These are phyloP conservation scores for Sycophila sp. DNA, from an alignment of 1,140 invertebrate genomes.

Conservation along the genomic window DNA sequence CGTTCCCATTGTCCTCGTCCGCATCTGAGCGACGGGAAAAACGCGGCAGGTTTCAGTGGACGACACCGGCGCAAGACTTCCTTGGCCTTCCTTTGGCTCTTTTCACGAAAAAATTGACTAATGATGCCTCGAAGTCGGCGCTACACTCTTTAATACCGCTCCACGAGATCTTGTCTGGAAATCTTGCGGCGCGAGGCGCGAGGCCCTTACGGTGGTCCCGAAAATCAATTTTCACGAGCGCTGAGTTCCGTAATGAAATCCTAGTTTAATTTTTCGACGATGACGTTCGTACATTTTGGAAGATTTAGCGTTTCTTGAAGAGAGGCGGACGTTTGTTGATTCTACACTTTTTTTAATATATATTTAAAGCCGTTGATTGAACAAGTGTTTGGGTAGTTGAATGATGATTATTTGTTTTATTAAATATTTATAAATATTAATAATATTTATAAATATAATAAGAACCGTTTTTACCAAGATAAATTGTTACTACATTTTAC, in stretches of 20 bases:
- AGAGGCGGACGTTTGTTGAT: too few species aligned
- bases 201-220: not conserved
- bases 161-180: slow-evolving; percentile 1
- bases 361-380: too few species aligned
- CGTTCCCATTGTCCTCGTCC: not conserved
- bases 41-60: slow-evolving; percentile 38
- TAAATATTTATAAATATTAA: too few species aligned
- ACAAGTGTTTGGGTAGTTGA: too few species aligned
- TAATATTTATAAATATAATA: too few species aligned
- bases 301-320: not conserved
- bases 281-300: not conserved
- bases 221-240: slow-evolving; percentile 12
- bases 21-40: not conserved
- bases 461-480: too few species aligned
- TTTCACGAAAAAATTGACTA: slow-evolving; percentile 30
- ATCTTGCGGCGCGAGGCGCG: not conserved
- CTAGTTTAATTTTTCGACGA: slow-evolving; percentile 1
- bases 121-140: not conserved
- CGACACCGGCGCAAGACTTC: slow-evolving; percentile 16
- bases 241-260: not conserved
- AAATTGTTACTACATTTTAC: too few species aligned
- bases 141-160: slow-evolving; percentile 19
- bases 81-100: too few species aligned
- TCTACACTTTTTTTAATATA: too few species aligned
- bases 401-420: too few species aligned